Conservation (phyloP, 1,140 invertebrate genomes). For the Triops longicaudatus region DNA sequence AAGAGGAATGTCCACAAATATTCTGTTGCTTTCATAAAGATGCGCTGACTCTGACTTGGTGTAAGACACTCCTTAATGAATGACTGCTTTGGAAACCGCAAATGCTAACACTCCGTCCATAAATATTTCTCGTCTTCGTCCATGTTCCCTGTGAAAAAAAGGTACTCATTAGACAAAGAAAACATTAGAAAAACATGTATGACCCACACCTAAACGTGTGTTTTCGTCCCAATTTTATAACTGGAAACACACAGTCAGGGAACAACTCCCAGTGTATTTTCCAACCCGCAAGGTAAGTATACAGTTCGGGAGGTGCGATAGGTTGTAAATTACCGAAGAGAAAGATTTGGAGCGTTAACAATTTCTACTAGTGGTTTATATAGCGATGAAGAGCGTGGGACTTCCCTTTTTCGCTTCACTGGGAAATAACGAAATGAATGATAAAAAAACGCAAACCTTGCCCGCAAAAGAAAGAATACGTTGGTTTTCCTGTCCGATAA, state of each 20-base stretch:
- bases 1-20: background rate
- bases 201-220: too few species aligned
- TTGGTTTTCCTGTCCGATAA: background rate
- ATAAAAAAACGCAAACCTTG: background rate
- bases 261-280: too few species aligned
- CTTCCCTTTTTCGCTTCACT: background rate
- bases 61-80: background rate
- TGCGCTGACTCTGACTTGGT: background rate
- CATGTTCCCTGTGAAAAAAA: background rate
- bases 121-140: background rate
- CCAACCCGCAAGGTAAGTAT: too few species aligned
- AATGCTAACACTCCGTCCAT: background rate
- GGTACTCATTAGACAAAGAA: background rate
- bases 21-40: background rate
- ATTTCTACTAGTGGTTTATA: background rate
- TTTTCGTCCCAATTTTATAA: too few species aligned
- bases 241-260: too few species aligned
- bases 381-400: background rate
- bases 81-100: background rate
- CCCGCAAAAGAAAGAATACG: background rate
- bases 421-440: background rate
- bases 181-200: background rate
- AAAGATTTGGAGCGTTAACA: background rate
- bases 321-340: background rate
- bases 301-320: background rate